Percentiles rank a stretch among this genome's conserved stretches.
Evolutionary conservation across 2,797 vertebrate genomes (phyloP).

Genomic region (Pogonophryne albipinna): DNA sequence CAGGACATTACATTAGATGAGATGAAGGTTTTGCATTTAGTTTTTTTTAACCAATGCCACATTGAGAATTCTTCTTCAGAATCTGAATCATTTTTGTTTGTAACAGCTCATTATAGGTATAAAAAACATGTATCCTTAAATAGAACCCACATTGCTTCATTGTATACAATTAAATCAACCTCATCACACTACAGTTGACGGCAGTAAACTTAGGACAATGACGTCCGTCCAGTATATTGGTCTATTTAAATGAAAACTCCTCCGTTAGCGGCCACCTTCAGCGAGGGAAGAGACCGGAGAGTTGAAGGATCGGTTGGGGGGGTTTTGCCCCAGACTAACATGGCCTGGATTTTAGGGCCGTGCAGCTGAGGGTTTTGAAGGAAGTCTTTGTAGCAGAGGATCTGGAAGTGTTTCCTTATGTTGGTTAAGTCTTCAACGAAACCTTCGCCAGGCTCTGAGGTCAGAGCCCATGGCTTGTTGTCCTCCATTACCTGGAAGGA

Average conservation of each 20-base stretch:
- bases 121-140: no score
- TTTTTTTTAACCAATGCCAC: not conserved
- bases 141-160: no score
- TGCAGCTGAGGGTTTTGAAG: constrained; percentile 76
- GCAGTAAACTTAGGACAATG: no score
- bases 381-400: constrained; percentile 83
- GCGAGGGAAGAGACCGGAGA: constrained; percentile 29
- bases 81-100: no score
- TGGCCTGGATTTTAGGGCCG: constrained; percentile 78
- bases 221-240: no score
- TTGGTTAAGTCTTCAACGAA: constrained; percentile 63
- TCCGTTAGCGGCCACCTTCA: constrained; percentile 53
- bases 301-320: constrained; percentile 22
- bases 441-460: constrained; percentile 65
- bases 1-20: not conserved
- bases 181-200: no score
- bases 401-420: constrained; percentile 78
- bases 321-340: constrained; percentile 14
- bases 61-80: not conserved
- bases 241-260: constrained; percentile 23
- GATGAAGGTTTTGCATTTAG: not conserved
- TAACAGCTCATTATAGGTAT: no score
- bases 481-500: constrained; percentile 74
- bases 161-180: no score
- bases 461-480: constrained; percentile 78